Percentiles rank a stretch among this genome's conserved stretches.
Evolutionary conservation across 2,797 vertebrate species (phyloP).

Genomic region (Serranus cabrilla): DNA sequence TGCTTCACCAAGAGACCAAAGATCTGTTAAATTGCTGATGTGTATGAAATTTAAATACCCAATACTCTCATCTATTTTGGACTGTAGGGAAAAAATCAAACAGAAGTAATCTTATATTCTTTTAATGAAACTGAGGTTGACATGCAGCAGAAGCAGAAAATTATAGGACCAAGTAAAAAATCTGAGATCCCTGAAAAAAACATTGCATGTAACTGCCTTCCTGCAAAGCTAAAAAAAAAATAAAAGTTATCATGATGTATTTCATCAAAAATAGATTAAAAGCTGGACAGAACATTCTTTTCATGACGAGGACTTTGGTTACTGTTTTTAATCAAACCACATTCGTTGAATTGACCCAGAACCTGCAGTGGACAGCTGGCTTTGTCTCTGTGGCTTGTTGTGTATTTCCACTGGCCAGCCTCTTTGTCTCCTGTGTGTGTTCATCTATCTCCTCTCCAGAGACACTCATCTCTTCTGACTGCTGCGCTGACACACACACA

Average conservation of each 20-base stretch:
- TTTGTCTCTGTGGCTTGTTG: slow-evolving; percentile 62
- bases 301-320: slow-evolving; percentile 17
- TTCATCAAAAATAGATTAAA: not conserved
- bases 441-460: slow-evolving; percentile 70
- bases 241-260: not conserved
- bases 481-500: slow-evolving; percentile 77
- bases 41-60: not conserved
- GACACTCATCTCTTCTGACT: slow-evolving; percentile 78
- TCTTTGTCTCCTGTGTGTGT: slow-evolving; percentile 75
- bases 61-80: not conserved
- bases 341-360: slow-evolving; percentile 36
- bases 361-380: slow-evolving; percentile 64
- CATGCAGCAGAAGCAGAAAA: slow-evolving; percentile 11
- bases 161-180: not conserved
- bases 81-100: not conserved
- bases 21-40: not conserved
- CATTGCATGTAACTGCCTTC: not conserved
- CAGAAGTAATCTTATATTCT: not conserved
- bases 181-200: not conserved
- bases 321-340: slow-evolving; percentile 38
- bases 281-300: not conserved
- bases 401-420: slow-evolving; percentile 60
- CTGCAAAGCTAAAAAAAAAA: too few relatives aligned
- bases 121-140: slow-evolving; percentile 1
- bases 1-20: not conserved